These are phyloP conservation scores for Lepidurus apus DNA, from an alignment of 1,140 invertebrate genomes.

Conservation along the genomic window DNA sequence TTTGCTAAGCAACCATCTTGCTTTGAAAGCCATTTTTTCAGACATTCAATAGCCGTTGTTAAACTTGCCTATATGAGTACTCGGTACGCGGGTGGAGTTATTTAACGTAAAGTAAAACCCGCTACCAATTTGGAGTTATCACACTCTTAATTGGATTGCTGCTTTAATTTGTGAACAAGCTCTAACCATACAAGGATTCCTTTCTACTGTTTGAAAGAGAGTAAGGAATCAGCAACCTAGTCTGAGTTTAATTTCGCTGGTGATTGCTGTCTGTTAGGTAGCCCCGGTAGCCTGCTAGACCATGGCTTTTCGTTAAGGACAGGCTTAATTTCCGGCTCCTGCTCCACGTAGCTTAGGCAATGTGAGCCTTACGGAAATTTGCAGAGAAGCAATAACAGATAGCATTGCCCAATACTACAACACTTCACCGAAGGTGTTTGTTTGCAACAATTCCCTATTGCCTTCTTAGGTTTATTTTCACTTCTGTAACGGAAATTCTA, in stretches of 20 bases:
- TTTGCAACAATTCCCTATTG: slow-evolving; percentile 10
- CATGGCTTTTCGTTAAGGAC: slow-evolving; percentile 1
- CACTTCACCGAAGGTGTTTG: background rate
- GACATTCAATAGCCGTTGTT: too few species aligned
- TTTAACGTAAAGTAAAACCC: background rate
- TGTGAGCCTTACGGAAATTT: slow-evolving; percentile 17
- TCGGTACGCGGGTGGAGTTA: background rate
- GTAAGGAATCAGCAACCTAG: background rate
- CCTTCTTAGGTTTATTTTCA: background rate
- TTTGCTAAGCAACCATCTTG: background rate
- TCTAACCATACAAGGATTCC: background rate
- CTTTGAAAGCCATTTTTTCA: background rate
- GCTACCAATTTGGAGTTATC: background rate
- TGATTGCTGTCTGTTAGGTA: background rate
- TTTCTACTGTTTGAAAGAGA: background rate
- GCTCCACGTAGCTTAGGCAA: background rate
- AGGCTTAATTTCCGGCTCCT: background rate
- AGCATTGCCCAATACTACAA: background rate
- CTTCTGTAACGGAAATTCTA: background rate
- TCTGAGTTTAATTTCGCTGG: background rate
- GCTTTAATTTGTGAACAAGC: background rate
- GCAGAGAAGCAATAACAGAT: slow-evolving; percentile 16
- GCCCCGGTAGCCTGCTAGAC: background rate
- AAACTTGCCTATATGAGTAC: background rate
- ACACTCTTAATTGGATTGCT: slow-evolving; percentile 7